Evolutionary conservation across 30 jellyfish, hydroid and myxozoan species (phyloP).

Genomic region (Mastigias papua): DNA sequence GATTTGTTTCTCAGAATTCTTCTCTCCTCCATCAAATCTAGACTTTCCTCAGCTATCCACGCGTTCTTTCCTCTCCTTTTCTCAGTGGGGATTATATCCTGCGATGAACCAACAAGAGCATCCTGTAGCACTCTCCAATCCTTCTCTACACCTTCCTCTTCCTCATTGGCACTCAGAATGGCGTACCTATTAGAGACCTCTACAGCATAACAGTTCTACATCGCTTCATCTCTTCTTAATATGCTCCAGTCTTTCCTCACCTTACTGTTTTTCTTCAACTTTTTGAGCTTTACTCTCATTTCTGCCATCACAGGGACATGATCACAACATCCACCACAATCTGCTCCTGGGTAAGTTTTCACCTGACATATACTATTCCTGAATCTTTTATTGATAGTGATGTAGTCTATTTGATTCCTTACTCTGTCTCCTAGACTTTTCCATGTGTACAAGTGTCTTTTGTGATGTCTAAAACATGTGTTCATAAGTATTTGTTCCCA

Average conservation of each 20-base stretch:
- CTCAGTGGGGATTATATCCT: neutral
- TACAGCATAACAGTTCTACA: neutral
- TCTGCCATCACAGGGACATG: conserved; percentile 6
- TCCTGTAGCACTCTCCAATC: no score
- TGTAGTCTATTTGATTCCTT: conserved; percentile 33
- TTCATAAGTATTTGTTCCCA: conserved; percentile 1
- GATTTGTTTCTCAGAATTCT: neutral
- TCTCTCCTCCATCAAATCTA: conserved; percentile 50
- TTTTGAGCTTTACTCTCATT: neutral
- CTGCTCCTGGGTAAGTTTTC: conserved; percentile 31
- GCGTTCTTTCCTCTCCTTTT: neutral
- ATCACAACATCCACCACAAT: neutral
- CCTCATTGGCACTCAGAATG: no score
- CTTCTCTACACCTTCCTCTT: no score
- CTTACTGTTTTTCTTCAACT: neutral
- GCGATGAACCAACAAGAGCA: neutral
- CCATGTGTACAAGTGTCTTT: conserved; percentile 11
- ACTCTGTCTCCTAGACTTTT: conserved; percentile 16
- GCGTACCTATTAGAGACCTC: neutral
- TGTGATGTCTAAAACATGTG: neutral
- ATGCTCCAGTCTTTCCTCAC: neutral
- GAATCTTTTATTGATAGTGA: conserved; percentile 25
- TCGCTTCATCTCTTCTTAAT: neutral
- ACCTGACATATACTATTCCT: conserved; percentile 1
- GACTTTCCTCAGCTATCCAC: conserved; percentile 33